These are phyloP conservation scores for Bathynomus jamesi DNA, from an alignment of 1,140 invertebrate species.

Conservation along the genomic window DNA sequence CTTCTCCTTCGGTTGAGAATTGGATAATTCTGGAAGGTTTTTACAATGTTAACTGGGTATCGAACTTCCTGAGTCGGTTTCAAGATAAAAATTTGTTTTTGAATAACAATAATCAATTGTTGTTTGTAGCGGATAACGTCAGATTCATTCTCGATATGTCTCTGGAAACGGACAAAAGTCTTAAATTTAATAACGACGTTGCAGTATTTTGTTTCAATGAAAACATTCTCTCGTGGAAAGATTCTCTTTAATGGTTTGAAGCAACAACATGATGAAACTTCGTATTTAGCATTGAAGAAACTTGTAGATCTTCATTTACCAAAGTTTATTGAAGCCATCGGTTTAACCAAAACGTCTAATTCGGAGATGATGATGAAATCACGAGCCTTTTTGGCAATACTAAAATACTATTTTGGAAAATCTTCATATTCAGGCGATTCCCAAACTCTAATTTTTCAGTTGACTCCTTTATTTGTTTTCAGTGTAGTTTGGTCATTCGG, in stretches of 20 bases:
- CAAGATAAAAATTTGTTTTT: background rate
- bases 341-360: background rate
- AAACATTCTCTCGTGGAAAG: background rate
- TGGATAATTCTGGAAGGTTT: background rate
- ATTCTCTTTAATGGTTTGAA: background rate
- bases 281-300: background rate
- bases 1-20: background rate
- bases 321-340: background rate
- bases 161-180: too few relatives aligned
- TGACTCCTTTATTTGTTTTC: background rate
- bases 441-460: too few relatives aligned
- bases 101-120: background rate
- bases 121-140: background rate
- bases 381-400: background rate
- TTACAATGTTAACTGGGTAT: background rate
- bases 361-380: background rate
- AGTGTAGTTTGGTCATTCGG: background rate
- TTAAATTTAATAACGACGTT: too few relatives aligned
- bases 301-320: background rate
- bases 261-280: background rate
- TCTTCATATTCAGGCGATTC: too few relatives aligned
- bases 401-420: background rate
- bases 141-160: background rate
- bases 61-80: background rate
- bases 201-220: background rate